Evolutionary conservation across 1,140 invertebrate genomes (phyloP).

Genomic region (Rhysida immarginata): DNA sequence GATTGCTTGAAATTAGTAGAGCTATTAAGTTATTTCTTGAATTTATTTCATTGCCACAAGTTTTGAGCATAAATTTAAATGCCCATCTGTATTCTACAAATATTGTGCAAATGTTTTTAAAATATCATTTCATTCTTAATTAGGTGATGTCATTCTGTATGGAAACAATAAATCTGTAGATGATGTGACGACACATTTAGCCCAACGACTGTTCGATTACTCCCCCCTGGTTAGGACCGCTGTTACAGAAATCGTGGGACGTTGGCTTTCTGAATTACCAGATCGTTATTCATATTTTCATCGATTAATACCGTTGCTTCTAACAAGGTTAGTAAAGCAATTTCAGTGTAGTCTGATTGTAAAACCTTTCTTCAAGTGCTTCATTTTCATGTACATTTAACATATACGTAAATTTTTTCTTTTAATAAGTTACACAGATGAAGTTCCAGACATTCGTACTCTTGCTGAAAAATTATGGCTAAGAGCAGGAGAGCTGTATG

Average conservation of each 20-base stretch:
- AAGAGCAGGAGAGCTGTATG: conserved; percentile 46
- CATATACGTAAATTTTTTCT: background rate
- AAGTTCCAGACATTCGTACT: conserved; percentile 42
- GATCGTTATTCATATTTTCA: conserved; percentile 66
- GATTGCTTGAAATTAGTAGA: no score
- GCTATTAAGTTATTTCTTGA: no score
- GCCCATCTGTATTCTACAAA: no score
- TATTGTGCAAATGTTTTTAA: no score
- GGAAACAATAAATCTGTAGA: conserved; percentile 45
- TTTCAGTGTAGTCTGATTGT: background rate
- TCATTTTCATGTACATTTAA: background rate
- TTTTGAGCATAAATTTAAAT: no score
- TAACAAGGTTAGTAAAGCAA: conserved; percentile 50
- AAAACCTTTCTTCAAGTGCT: background rate
- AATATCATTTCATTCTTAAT: conserved; percentile 16
- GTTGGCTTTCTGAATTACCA: conserved; percentile 47
- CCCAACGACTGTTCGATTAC: conserved; percentile 58
- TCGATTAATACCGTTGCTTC: conserved; percentile 51
- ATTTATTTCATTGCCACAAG: no score
- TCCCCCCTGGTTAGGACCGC: conserved; percentile 46
- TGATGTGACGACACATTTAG: conserved; percentile 44
- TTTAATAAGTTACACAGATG: conserved; percentile 49
- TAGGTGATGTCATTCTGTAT: conserved; percentile 39
- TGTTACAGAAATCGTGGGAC: conserved; percentile 45
- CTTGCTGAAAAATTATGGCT: conserved; percentile 46